A percentile compares a stretch with the other conserved stretches of the same genome.
phyloP scores from a whole-genome alignment of 2,113 vertebrate species.

The Peromyscus polionotus region DNA sequence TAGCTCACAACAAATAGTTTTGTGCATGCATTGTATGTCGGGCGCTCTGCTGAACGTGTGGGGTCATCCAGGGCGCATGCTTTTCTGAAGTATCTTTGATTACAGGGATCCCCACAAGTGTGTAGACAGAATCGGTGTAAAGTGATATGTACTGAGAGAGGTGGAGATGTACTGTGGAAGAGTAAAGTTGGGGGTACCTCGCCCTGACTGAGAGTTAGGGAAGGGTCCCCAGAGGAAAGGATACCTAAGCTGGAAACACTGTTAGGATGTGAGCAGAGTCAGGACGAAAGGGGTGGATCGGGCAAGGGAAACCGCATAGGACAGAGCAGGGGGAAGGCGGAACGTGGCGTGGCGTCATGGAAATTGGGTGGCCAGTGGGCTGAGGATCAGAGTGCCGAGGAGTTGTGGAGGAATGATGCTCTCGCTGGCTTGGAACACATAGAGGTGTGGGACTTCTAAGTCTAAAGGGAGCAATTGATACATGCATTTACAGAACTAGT shows the following conservation, averaged over 20 bases:
- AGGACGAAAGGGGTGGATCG: neutral
- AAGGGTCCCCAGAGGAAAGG: neutral
- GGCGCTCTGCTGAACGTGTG: neutral
- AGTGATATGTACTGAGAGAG: neutral
- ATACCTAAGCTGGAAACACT: neutral
- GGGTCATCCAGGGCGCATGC: neutral
- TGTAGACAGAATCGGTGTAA: too few species aligned
- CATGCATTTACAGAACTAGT: neutral
- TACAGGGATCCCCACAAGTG: neutral
- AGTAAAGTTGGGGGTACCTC: neutral
- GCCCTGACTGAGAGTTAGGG: neutral
- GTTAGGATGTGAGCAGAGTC: neutral
- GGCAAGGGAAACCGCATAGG: neutral
- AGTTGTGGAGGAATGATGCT: neutral
- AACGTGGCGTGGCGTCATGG: rapidly evolving
- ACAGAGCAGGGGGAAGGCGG: neutral
- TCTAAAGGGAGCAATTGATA: neutral
- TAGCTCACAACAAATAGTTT: neutral
- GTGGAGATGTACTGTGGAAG: neutral
- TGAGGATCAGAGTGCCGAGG: neutral
- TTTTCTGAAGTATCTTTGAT: neutral
- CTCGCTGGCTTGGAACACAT: neutral
- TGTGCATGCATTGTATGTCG: neutral
- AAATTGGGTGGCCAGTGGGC: neutral
- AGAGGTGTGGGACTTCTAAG: neutral